Evolutionary conservation across 2,113 vertebrate species (phyloP).

Genomic region (Podarcis raffonei): DNA sequence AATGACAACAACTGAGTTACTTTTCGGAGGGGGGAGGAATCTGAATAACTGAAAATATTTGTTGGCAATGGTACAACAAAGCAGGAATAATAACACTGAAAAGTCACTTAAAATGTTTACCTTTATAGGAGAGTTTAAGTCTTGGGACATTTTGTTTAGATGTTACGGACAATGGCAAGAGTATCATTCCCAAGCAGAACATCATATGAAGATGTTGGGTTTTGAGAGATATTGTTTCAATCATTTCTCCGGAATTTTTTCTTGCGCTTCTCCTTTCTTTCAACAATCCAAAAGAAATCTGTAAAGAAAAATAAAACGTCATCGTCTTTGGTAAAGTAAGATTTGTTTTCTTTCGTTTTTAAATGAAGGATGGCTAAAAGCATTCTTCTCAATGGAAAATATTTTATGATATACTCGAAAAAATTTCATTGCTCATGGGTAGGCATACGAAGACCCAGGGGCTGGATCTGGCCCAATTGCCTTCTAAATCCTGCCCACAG

Average conservation of each 20-base stretch:
- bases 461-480: too few relatives aligned
- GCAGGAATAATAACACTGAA: constrained; percentile 36
- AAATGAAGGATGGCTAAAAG: background rate
- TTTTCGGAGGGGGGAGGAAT: background rate
- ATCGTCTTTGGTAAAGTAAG: constrained; percentile 39
- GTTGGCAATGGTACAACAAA: constrained; percentile 44
- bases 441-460: too few relatives aligned
- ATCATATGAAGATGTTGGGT: constrained; percentile 66
- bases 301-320: constrained; percentile 57
- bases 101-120: constrained; percentile 74
- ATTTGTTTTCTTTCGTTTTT: background rate
- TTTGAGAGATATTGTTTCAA: constrained; percentile 52
- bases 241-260: constrained; percentile 55
- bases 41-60: constrained; percentile 49
- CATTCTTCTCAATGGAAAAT: background rate
- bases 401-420: background rate
- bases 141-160: constrained; percentile 91
- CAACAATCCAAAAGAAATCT: constrained; percentile 59
- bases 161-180: constrained; percentile 77
- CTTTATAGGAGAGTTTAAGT: constrained; percentile 91
- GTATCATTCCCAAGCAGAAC: constrained; percentile 76
- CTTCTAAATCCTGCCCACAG: too few relatives aligned
- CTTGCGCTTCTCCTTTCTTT: constrained; percentile 29
- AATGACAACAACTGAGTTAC: background rate
- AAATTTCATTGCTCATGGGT: background rate